A percentile compares a stretch with the other conserved stretches of the same genome.
Conservation (phyloP, 1,140 invertebrate genomes). For the Aphidius gifuensis region DNA sequence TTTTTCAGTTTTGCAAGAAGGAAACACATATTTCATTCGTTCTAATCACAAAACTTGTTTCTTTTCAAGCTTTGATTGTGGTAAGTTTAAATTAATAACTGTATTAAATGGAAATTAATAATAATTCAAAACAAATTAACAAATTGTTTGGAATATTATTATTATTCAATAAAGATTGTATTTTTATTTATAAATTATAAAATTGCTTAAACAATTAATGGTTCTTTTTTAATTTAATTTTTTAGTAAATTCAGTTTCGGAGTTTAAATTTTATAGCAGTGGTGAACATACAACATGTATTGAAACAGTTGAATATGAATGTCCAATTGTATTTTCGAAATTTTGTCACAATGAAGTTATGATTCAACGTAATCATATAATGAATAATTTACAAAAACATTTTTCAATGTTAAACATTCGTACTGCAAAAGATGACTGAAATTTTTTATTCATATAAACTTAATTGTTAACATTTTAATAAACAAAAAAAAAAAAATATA, state of each 20-base stretch:
- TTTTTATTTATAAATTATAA: slow-evolving; percentile 21
- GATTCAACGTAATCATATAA: slow-evolving; percentile 62
- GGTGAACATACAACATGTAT: slow-evolving; percentile 54
- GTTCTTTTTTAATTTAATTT: slow-evolving; percentile 29
- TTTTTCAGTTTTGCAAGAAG: slow-evolving; percentile 58
- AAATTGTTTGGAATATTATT: neutral
- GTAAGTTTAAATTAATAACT: slow-evolving; percentile 53
- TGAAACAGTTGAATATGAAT: slow-evolving; percentile 64
- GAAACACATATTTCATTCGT: slow-evolving; percentile 54
- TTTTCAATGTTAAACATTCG: slow-evolving; percentile 41
- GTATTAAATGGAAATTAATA: slow-evolving; percentile 4
- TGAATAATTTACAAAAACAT: slow-evolving; percentile 58
- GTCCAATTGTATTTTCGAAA: slow-evolving; percentile 57
- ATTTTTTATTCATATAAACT: slow-evolving; percentile 1
- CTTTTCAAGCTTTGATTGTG: slow-evolving; percentile 57
- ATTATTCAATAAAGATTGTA: slow-evolving; percentile 18
- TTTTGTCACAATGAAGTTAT: slow-evolving; percentile 62
- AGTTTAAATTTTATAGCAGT: slow-evolving; percentile 57
- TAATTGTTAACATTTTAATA: too few relatives aligned
- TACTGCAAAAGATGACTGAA: slow-evolving; percentile 8
- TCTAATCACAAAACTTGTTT: slow-evolving; percentile 67
- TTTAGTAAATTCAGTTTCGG: slow-evolving; percentile 59
- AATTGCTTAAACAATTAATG: too few relatives aligned
- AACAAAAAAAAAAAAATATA: too few relatives aligned
- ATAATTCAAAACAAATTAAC: neutral